Base-by-base conservation (phyloP, 53 echinoderm and acorn worm genomes). In the Astropecten irregularis region DNA sequence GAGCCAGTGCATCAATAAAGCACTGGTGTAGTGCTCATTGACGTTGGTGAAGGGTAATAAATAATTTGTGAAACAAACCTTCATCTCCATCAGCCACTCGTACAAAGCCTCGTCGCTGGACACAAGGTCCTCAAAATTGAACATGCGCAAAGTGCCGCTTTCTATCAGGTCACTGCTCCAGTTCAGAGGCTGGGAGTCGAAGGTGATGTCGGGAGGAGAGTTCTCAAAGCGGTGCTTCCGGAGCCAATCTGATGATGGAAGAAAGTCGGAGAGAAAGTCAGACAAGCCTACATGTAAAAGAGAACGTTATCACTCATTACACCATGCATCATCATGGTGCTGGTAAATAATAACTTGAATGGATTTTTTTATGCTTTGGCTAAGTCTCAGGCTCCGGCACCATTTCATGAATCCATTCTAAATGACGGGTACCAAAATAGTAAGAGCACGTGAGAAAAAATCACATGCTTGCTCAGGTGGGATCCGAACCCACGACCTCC, bases 61-160 rank as follows among this genome's bases (percentile, higher is more conserved):
- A n/a, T n/a, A n/a, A n/a, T n/a, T n/a, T n/a, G n/a, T n/a, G n/a
- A n/a, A 0, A 52, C 71, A 7, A 11, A 71, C 82, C 68, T 89
- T 91, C 71, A 95, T 57, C 29, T 95, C 89, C 42, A 83, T 34
- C 29, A 91, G 86, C 91, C 85, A 89, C 52, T 91, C 84, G 23
- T 86, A 91, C 9, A 95, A 23, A 11, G 38, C 76, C 23, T 89
- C 73, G 49, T 95, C 91, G 42, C 48, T 72, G 14, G 39, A 18
- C 63, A 85, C 25, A n/a, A 85, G 56, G 47, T 85, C 85, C 5
- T 85, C 76, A 2, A 89, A 59, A 35, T 89, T 77, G 37, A 76
- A 89, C 39, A 73, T 68, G 22, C 69, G 76, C 40, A 89, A 55
- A n/a, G 71, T 71, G 35, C 71, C 71, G 4, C 34, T 69, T 13